Evolutionary conservation across 2,888 invertebrate genomes (phyloP).

Genomic region (Stramonita haemastoma): DNA sequence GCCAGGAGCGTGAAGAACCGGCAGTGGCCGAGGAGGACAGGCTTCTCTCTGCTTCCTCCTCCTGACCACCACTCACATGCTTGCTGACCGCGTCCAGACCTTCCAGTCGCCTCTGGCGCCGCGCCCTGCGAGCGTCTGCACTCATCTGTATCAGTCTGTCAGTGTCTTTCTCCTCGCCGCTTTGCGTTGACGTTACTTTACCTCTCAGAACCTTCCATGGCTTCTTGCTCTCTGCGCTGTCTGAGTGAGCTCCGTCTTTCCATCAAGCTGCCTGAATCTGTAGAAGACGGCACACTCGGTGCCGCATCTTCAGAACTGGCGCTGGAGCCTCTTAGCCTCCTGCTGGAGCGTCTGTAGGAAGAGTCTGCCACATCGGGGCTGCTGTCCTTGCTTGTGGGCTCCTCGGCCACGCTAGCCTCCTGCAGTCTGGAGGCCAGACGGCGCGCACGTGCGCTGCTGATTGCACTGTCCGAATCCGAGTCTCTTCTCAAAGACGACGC

Average conservation of each 20-base stretch:
- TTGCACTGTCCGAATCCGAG: background rate
- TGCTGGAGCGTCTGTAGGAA: constrained; percentile 2
- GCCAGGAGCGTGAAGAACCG: constrained; percentile 23
- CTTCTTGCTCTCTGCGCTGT: constrained; percentile 1
- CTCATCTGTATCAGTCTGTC: background rate
- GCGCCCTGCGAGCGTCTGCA: constrained; percentile 20
- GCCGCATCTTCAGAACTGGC: constrained; percentile 28
- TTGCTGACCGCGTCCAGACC: background rate
- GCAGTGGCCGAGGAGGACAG: background rate
- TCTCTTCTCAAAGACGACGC: constrained; percentile 31
- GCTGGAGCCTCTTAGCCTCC: background rate
- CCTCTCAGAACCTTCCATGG: background rate
- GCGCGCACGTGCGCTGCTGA: background rate
- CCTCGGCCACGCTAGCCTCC: constrained; percentile 22
- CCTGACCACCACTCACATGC: constrained; percentile 25
- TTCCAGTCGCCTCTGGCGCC: constrained; percentile 18
- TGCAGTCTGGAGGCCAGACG: constrained; percentile 16
- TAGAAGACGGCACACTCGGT: background rate
- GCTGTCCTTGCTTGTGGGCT: constrained; percentile 18
- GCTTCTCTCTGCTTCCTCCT: background rate
- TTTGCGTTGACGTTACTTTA: background rate
- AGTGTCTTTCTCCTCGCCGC: background rate
- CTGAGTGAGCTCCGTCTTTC: background rate
- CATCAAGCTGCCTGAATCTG: background rate
- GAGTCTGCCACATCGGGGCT: background rate